Conservation (phyloP, 2,113 vertebrate species). For the Peromyscus californicus region DNA sequence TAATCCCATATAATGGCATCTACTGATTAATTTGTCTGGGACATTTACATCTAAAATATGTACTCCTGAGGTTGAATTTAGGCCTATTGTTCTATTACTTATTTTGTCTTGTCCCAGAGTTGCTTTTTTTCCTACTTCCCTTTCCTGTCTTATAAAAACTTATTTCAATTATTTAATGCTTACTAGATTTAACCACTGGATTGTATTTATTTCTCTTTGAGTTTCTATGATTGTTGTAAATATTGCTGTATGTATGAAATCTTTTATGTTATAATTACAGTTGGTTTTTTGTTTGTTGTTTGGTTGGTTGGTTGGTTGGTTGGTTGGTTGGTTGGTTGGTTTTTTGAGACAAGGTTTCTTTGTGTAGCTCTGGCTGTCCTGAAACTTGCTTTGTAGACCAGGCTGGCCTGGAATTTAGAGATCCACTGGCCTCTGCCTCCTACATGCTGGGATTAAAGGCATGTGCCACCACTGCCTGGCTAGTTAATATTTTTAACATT, state of each 20-base stretch:
- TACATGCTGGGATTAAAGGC: neutral
- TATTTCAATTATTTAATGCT: neutral
- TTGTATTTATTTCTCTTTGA: neutral
- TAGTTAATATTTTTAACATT: slow-evolving; percentile 7
- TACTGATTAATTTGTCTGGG: neutral
- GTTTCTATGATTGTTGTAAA: neutral
- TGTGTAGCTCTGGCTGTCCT: neutral
- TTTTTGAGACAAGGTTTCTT: neutral
- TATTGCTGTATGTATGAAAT: neutral
- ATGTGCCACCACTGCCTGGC: neutral
- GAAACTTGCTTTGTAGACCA: neutral
- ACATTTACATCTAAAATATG: neutral
- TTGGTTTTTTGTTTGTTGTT: too few species aligned
- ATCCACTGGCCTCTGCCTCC: neutral
- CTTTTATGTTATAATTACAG: neutral
- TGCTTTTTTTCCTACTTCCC: neutral
- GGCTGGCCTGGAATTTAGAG: neutral
- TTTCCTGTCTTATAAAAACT: slow-evolving; percentile 5
- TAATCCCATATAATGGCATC: neutral
- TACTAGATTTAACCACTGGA: neutral
- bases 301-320: neutral
- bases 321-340: neutral
- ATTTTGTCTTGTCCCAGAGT: neutral
- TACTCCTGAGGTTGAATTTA: neutral
- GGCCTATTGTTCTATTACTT: neutral